Conservation (phyloP, 30 jellyfish, hydroid and myxozoan genomes). For the Hydractinia echinata region DNA sequence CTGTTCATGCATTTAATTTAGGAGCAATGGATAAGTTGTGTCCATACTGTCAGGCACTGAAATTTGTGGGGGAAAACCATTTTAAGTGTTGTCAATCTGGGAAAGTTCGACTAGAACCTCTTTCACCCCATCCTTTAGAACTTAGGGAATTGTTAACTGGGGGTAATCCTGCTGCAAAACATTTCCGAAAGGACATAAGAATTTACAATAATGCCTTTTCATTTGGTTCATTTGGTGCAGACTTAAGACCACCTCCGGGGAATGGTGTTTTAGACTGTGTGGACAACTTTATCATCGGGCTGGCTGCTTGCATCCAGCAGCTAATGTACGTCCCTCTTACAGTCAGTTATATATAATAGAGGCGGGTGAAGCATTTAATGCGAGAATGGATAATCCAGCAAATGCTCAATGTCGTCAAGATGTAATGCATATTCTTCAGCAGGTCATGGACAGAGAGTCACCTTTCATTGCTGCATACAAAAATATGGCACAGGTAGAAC, state of each 20-base stretch:
- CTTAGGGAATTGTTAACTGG: no score
- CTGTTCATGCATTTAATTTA: neutral
- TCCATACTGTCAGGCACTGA: no score
- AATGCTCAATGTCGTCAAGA: constrained; percentile 11
- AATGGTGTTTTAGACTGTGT: constrained; percentile 20
- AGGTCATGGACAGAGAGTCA: neutral
- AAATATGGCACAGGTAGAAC: constrained; percentile 23
- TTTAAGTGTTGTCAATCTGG: no score
- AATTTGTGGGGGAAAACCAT: no score
- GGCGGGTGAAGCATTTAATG: neutral
- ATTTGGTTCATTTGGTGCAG: constrained; percentile 3
- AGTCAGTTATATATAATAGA: no score
- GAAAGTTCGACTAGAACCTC: no score
- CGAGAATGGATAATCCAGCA: constrained; percentile 9
- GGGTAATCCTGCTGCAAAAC: no score
- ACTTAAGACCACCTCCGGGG: neutral
- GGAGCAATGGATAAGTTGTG: no score
- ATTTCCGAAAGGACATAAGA: neutral
- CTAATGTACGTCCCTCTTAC: neutral
- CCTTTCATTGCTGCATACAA: constrained; percentile 8
- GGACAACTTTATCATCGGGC: constrained; percentile 7
- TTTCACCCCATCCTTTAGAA: no score
- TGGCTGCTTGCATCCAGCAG: neutral
- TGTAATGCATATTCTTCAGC: neutral
- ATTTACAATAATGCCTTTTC: neutral